A percentile compares a stretch with the other conserved stretches of the same genome.
phyloP scores from a whole-genome alignment of 2,797 vertebrate genomes.

The Crypturellus tataupa region DNA sequence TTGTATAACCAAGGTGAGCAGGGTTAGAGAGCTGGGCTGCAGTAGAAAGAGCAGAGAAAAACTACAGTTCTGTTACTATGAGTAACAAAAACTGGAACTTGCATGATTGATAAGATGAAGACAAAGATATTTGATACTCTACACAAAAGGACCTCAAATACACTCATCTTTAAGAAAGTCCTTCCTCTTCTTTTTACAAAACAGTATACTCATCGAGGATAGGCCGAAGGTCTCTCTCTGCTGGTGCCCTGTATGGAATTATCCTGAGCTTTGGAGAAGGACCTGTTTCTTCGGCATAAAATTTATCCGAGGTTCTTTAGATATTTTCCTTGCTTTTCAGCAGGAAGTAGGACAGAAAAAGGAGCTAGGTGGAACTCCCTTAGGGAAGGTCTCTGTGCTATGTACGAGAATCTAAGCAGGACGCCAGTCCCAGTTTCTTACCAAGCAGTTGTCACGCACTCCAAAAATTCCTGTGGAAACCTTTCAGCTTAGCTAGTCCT shows the following conservation, averaged over 20 bases:
- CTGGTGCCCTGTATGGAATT: neutral
- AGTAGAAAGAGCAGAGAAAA: neutral
- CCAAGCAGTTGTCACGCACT: neutral
- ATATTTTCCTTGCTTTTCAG: neutral
- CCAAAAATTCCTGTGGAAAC: neutral
- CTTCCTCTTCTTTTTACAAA: neutral
- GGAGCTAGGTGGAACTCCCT: neutral
- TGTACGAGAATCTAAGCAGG: neutral
- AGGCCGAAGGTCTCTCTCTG: neutral
- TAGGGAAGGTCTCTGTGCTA: neutral
- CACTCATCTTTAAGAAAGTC: neutral
- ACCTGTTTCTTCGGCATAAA: neutral
- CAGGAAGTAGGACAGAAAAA: neutral
- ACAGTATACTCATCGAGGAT: neutral
- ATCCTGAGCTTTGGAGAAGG: neutral
- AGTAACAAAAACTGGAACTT: neutral
- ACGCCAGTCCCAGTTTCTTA: neutral
- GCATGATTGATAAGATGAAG: neutral
- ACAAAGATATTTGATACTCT: neutral
- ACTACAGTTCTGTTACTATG: fast-evolving
- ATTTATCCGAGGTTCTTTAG: neutral
- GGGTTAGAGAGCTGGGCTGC: neutral
- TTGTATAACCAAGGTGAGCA: neutral
- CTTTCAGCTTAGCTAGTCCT: neutral
- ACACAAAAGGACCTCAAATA: neutral